Percentiles rank a stretch among this genome's conserved stretches.
These are phyloP conservation scores for Apeltes quadracus DNA, from an alignment of 2,113 vertebrate species.

Conservation along the genomic window DNA sequence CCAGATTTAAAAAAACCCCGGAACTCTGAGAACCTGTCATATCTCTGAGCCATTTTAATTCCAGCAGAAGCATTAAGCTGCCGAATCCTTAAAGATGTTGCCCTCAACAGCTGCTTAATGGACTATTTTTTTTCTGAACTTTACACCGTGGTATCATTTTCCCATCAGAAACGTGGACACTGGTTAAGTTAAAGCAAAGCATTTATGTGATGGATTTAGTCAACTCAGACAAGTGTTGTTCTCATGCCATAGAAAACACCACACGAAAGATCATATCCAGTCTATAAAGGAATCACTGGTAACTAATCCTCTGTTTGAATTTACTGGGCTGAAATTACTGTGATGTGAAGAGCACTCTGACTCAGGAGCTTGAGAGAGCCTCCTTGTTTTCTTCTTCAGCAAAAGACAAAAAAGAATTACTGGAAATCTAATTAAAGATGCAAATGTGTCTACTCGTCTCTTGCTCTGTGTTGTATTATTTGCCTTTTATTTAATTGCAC, in stretches of 20 bases:
- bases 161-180: conserved; percentile 7
- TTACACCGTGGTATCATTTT: neutral
- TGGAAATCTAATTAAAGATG: conserved; percentile 72
- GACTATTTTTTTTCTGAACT: conserved; percentile 4
- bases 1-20: conserved; percentile 54
- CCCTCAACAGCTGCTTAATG: conserved; percentile 47
- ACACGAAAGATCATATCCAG: conserved; percentile 5
- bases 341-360: conserved; percentile 50
- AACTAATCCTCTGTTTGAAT: conserved; percentile 16
- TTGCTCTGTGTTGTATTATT: conserved; percentile 30
- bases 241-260: conserved; percentile 15
- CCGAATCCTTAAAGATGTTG: conserved; percentile 50
- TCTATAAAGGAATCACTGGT: conserved; percentile 10
- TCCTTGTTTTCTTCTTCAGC: conserved; percentile 52
- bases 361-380: conserved; percentile 62
- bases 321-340: conserved; percentile 27
- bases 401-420: conserved; percentile 33
- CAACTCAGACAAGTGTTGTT: conserved; percentile 14
- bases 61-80: conserved; percentile 55
- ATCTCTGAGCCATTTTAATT: conserved; percentile 49
- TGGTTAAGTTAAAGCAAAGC: conserved; percentile 8
- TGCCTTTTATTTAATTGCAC: conserved; percentile 6
- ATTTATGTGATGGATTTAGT: conserved; percentile 12
- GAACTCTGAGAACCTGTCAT: conserved; percentile 36
- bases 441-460: conserved; percentile 49